Evolutionary conservation across 2,888 invertebrate species (phyloP).

Genomic region (Teinopalpus imperialis): DNA sequence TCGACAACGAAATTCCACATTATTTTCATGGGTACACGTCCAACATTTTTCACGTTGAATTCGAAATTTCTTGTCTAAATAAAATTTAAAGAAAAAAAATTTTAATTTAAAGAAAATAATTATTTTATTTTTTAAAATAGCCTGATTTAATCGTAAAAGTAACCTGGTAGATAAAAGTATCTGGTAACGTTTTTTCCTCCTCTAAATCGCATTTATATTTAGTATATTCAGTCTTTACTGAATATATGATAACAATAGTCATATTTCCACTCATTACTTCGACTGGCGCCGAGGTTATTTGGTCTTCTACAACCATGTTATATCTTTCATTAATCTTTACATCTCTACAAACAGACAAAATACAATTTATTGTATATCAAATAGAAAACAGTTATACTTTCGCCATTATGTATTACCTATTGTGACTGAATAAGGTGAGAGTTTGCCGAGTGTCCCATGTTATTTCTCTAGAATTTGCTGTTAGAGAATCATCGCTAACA

Average conservation of each 20-base stretch:
- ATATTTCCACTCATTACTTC: slow-evolving; percentile 45
- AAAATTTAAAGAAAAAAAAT: slow-evolving; percentile 16
- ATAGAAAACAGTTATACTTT: no score
- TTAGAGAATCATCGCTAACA: slow-evolving; percentile 57
- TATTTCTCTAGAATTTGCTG: slow-evolving; percentile 54
- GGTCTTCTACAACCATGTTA: slow-evolving; percentile 52
- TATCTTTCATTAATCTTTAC: slow-evolving; percentile 53
- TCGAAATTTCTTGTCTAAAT: slow-evolving; percentile 55
- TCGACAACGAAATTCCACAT: slow-evolving; percentile 64
- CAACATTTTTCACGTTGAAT: slow-evolving; percentile 59
- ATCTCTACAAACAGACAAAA: slow-evolving; percentile 41
- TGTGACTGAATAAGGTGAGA: slow-evolving; percentile 59
- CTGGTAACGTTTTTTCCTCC: slow-evolving; percentile 64
- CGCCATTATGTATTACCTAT: slow-evolving; percentile 40
- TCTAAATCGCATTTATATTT: slow-evolving; percentile 66
- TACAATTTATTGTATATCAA: no score
- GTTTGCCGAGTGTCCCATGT: slow-evolving; percentile 75
- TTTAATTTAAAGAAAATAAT: slow-evolving; percentile 1
- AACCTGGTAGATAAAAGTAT: slow-evolving; percentile 81
- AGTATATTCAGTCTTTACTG: slow-evolving; percentile 76
- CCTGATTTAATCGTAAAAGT: neutral
- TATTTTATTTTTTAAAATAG: no score
- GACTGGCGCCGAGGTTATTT: slow-evolving; percentile 36
- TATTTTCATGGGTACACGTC: slow-evolving; percentile 66
- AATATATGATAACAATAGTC: slow-evolving; percentile 70